Conservation (phyloP, 1,140 invertebrate species). For the Lysiphlebus fabarum region DNA sequence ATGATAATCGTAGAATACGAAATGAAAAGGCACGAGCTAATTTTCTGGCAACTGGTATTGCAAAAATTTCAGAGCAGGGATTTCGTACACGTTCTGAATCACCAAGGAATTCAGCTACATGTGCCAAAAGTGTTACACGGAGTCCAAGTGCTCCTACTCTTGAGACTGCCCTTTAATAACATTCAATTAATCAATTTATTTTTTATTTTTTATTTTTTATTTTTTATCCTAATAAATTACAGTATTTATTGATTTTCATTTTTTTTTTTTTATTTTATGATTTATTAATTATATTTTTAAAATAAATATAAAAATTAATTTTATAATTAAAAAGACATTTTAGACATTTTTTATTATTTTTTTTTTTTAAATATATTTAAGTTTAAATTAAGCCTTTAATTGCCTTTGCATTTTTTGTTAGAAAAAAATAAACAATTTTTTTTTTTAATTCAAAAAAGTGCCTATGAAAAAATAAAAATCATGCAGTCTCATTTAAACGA, state of each 20-base stretch:
- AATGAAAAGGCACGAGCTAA: conserved; percentile 36
- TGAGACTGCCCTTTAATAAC: conserved; percentile 52
- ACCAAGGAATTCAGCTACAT: conserved; percentile 29
- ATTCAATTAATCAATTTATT: not conserved
- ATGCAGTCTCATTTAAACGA: too few relatives aligned
- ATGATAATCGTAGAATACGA: not conserved
- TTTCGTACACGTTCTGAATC: conserved; percentile 50
- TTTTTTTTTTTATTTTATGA: too few relatives aligned
- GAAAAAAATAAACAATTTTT: too few relatives aligned
- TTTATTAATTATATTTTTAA: too few relatives aligned
- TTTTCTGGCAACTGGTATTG: conserved; percentile 39
- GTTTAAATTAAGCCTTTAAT: too few relatives aligned
- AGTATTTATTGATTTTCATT: not conserved
- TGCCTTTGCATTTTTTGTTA: too few relatives aligned
- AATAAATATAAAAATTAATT: too few relatives aligned
- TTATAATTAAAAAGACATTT: too few relatives aligned
- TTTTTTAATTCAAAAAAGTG: too few relatives aligned
- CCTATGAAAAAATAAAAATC: too few relatives aligned
- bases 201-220: not conserved
- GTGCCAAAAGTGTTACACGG: conserved; percentile 35
- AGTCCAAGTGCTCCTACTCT: conserved; percentile 49
- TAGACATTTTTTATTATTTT: too few relatives aligned
- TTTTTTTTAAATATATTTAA: too few relatives aligned
- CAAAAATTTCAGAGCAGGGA: conserved; percentile 18
- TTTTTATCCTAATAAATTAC: conserved; percentile 11